A percentile compares a stretch with the other conserved stretches of the same genome.
Conservation (phyloP, 1,140 invertebrate genomes). For the Antheraea pernyi region DNA sequence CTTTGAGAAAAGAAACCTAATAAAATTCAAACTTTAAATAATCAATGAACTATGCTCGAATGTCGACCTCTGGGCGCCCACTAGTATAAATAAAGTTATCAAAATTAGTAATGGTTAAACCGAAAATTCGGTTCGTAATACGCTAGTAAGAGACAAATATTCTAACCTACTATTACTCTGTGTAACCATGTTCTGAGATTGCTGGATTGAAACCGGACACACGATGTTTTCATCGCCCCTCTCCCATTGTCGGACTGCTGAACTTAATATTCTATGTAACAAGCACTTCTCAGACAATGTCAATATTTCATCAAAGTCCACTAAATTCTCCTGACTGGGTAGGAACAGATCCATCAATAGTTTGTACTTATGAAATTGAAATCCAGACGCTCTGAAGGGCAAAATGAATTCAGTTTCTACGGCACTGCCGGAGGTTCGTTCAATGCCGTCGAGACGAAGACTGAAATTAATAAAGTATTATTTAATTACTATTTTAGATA, state of each 20-base stretch:
- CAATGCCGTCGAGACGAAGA: conserved; percentile 82
- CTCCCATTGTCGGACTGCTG: conserved; percentile 77
- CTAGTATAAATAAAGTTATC: too few species aligned
- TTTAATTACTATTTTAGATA: neutral
- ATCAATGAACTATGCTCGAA: too few species aligned
- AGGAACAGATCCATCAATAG: conserved; percentile 81
- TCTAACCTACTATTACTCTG: conserved; percentile 48
- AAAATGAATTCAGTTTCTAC: conserved; percentile 74
- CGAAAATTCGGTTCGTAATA: too few species aligned
- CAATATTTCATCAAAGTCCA: conserved; percentile 70
- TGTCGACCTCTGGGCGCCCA: too few species aligned
- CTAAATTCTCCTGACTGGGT: conserved; percentile 68
- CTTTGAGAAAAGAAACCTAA: too few species aligned
- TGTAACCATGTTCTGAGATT: conserved; percentile 40
- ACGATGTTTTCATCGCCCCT: conserved; percentile 75
- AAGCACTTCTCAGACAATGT: conserved; percentile 78
- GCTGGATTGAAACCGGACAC: conserved; percentile 65
- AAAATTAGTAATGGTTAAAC: too few species aligned
- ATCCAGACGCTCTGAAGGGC: conserved; percentile 80
- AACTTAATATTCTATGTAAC: conserved; percentile 81
- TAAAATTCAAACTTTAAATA: too few species aligned
- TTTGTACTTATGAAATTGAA: conserved; percentile 81
- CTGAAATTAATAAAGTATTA: conserved; percentile 52
- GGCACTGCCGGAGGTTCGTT: conserved; percentile 68
- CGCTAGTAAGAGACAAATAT: neutral